Evolutionary conservation across 2,797 vertebrate genomes (phyloP).

Genomic region (Danio kyathit): DNA sequence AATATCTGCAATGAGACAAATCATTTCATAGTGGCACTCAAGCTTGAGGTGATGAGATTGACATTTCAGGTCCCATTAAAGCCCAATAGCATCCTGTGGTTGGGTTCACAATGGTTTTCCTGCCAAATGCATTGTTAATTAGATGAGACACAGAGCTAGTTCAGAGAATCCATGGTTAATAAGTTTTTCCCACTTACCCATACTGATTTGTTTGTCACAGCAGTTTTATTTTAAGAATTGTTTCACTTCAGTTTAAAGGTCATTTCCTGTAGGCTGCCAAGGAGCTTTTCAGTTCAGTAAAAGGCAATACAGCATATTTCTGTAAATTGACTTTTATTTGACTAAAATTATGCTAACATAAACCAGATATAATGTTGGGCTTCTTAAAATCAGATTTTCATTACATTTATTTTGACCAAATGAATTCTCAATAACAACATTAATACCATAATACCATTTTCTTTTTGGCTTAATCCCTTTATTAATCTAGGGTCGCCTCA

Average conservation of each 20-base stretch:
- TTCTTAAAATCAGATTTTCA: no score
- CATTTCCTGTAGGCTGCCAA: conserved; percentile 27
- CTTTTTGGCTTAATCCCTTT: no score
- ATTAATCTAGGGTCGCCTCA: no score
- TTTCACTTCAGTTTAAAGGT: conserved; percentile 53
- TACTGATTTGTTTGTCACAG: conserved; percentile 24
- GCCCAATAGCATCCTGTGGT: conserved; percentile 54
- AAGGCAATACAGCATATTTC: conserved; percentile 35
- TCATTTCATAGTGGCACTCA: conserved; percentile 6
- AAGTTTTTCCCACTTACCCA: conserved; percentile 17
- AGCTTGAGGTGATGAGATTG: conserved; percentile 37
- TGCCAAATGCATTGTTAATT: conserved; percentile 83
- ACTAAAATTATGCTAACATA: neutral
- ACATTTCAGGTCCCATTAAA: conserved; percentile 45
- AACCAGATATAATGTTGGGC: no score
- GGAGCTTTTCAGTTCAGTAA: conserved; percentile 25
- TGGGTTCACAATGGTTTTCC: conserved; percentile 76
- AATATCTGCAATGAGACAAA: conserved; percentile 37
- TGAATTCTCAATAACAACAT: no score
- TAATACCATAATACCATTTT: no score
- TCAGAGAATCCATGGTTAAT: conserved; percentile 1
- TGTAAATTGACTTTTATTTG: neutral
- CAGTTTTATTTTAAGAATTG: conserved; percentile 28
- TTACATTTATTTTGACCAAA: no score
- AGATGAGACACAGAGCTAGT: conserved; percentile 63